A percentile compares a stretch with the other conserved stretches of the same genome.
These are phyloP conservation scores for Achroia grisella DNA, from an alignment of 1,140 invertebrate species.

Conservation along the genomic window DNA sequence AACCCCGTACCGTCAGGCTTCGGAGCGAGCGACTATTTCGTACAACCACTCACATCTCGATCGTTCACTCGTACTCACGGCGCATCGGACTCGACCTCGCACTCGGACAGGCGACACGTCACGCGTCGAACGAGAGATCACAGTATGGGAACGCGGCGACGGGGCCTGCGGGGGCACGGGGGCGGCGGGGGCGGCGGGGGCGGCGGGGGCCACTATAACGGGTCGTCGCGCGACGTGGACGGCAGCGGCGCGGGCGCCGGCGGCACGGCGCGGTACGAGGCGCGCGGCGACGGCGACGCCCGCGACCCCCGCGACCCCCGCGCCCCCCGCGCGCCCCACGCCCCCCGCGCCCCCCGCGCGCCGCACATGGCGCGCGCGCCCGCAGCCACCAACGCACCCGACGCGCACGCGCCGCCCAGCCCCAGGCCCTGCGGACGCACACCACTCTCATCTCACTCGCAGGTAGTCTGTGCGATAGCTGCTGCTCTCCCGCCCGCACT, in stretches of 20 bases:
- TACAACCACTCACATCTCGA: too few species aligned
- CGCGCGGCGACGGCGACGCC: slow-evolving; percentile 11
- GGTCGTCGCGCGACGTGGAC: slow-evolving; percentile 33
- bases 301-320: slow-evolving; percentile 10
- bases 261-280: slow-evolving; percentile 43
- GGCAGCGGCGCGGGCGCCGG: slow-evolving; percentile 15
- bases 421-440: slow-evolving; percentile 12
- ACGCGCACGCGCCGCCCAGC: slow-evolving; percentile 16
- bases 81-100: too few species aligned
- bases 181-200: slow-evolving; percentile 2
- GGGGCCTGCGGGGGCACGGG: slow-evolving; percentile 30
- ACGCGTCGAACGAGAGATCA: too few species aligned
- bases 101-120: too few species aligned
- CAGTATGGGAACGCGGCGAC: slow-evolving; percentile 2
- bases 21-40: too few species aligned
- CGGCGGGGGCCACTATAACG: slow-evolving; percentile 34
- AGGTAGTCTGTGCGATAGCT: too few species aligned
- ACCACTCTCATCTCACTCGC: background rate
- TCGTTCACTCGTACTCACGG: too few species aligned
- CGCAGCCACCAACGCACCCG: slow-evolving; percentile 1
- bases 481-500: too few species aligned
- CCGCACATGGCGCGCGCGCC: slow-evolving; percentile 9
- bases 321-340: slow-evolving; percentile 4
- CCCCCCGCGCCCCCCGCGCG: slow-evolving; percentile 10
- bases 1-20: too few species aligned